Base-by-base conservation (phyloP, 2,113 vertebrate species). In the Anolis sagrei region DNA sequence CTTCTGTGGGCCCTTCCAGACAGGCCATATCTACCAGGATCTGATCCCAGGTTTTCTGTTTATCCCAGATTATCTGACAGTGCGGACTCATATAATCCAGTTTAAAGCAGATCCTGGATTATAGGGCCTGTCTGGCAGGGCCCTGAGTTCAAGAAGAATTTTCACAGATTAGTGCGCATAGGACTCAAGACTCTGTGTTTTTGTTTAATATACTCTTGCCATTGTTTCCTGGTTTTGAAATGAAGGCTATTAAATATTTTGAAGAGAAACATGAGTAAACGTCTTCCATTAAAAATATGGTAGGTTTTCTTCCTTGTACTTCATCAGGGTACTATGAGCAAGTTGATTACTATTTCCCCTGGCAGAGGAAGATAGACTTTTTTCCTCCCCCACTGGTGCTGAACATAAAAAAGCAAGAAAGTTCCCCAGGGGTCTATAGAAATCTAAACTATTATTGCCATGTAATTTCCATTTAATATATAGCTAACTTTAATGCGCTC, bases 401-500 rank as follows among this genome's bases (percentile, higher is more conserved):
- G 58, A 84, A 88, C 78, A 61, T 81, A 66, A 84, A 74, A 54
- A 69, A 86, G 74, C 61, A 92, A 80, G 32, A 86, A 78, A 92
- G 88, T 81, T 90, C 75, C 32, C 81, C 84, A 48, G 79, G 32
- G 0, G 68, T 81, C 81, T 84, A 51, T 78, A 80, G 51, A 83
- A 92, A 88, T n/a, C 78, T 36, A 90, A 88, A 69, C 86, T 88
- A 91, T 92, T 88, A 92, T 86, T 90, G 62, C 83, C 79, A 84
- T 87, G 72, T 90, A 89, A 74, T 94, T 93, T 89, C 66, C 85
- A 87, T 91, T 88, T 88, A 75, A 83, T 89, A 85, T 90, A 89
- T 83, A 90, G 70, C 85, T 90, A 88, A 81, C 82, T 86, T 79
- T 69, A 82, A 82, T 88, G 72, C 32, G 84, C 49, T 11, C 25